Base-by-base conservation (phyloP, 2,113 vertebrate species). In the Propithecus coquereli region DNA sequence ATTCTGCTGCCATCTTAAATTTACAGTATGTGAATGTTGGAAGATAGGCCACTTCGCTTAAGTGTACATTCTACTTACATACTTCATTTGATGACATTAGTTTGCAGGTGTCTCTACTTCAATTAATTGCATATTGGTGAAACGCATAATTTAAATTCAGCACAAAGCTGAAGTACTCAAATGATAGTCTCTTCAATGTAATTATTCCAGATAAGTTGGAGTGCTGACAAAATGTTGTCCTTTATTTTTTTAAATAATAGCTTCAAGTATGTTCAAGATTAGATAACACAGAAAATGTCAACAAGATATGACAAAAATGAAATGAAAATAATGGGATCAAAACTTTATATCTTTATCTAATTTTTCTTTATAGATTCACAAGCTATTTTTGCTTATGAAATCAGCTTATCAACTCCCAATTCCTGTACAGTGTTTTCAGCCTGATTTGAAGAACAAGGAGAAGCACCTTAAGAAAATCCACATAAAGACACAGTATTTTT, bases 211-310 rank as follows among this genome's bases (percentile, higher is more conserved):
- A 71, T 74, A 96, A 95, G 77, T 87, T 96, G 85, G 73, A 96
- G 81, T 95, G 91, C 71, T 96, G 90, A 95, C 66, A 97, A 97
- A 96, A 97, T 96, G 94, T 94, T 97, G 77, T 95, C 87, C 84
- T 97, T 97, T 91, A 96, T 91, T 96, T 97, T 92, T 97, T 95
- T 14, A 93, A 97, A 97, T 94, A 97, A 96, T 97, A 96, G 50
- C 57, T 96, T 97, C 92, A 95, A 95, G 81, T 93, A 83, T 90
- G 54, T 94, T 96, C 76, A 97, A 96, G 90, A 96, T 96, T 92
- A 94, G 61, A 83, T 97, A 97, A 96, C 83, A 97, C 30, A 57
- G 87, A 97, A 96, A 96, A 93, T 97, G 85, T 97, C 94, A 97
- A 96, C 63, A 97, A 95, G 73, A 89, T 91, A 76, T 93, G 82